Evolutionary conservation across 2,113 vertebrate genomes (phyloP).

Genomic region (Xyliphius kryptos): DNA sequence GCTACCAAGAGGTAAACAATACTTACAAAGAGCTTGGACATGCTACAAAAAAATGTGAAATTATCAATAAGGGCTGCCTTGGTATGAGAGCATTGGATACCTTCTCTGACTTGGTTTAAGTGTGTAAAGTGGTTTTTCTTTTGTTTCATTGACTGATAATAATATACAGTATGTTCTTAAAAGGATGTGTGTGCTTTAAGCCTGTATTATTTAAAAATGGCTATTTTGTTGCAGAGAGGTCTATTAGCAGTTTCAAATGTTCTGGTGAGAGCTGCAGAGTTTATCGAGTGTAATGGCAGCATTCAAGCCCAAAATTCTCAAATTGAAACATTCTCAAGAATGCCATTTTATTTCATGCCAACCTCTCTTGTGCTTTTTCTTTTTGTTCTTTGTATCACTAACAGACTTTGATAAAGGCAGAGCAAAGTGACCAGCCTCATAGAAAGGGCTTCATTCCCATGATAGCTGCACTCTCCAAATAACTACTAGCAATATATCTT

Average conservation of each 20-base stretch:
- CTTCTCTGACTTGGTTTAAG: conserved; percentile 43
- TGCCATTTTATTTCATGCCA: conserved; percentile 46
- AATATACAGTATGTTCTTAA: too few species aligned
- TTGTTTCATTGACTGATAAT: conserved; percentile 45
- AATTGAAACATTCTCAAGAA: too few species aligned
- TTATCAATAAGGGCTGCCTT: conserved; percentile 39
- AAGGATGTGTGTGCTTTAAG: conserved; percentile 47
- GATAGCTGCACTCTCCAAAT: conserved; percentile 42
- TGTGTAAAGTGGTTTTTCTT: conserved; percentile 45
- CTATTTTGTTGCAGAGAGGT: conserved; percentile 50
- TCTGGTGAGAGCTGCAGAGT: conserved; percentile 49
- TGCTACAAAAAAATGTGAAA: conserved; percentile 48
- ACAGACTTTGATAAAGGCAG: conserved; percentile 66
- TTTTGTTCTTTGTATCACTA: conserved; percentile 63
- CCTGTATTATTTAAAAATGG: conserved; percentile 44
- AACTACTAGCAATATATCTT: conserved; percentile 31
- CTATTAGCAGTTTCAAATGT: conserved; percentile 59
- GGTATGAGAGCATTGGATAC: conserved; percentile 37
- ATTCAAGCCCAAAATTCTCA: too few species aligned
- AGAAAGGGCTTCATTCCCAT: conserved; percentile 48
- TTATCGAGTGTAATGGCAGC: conserved; percentile 57
- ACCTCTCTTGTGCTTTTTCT: conserved; percentile 46
- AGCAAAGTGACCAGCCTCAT: conserved; percentile 59
- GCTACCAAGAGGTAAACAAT: conserved; percentile 62
- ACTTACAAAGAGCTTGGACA: too few species aligned